Base-by-base conservation (phyloP, 2,888 invertebrate species). In the Tridacna crocea region DNA sequence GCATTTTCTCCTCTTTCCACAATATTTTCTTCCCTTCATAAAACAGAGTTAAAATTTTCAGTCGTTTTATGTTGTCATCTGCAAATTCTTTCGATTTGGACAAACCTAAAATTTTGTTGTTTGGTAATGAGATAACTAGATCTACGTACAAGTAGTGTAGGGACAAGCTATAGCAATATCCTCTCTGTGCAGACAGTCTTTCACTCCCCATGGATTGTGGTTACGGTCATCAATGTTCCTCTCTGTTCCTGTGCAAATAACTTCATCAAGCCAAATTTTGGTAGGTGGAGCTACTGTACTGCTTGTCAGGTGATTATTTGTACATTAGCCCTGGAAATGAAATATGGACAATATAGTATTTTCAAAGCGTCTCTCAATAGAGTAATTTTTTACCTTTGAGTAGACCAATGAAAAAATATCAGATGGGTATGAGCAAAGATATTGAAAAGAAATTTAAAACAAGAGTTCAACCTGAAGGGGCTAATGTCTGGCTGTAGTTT, bases 221-320 rank as follows among this genome's bases (percentile, higher is more conserved):
- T 27, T 36, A 65, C 85, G 85, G 17, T 75, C 58, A n/a, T 65
- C 75, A n/a, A 87, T 72, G 27, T 80, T 84, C 2, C 73, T 65
- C 63, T 87, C 87, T 12, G 55, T 83, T 22, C 87, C 87, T 22
- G 72, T 63, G 58, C 87, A 87, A 15, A 47, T 26, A 15, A 89
- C 84, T 55, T 82, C 77, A 72, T 84, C 90, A 77, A 88, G 72
- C 87, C 87, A 87, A n/a, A 85, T 87, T 76, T 77, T 47, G 22
- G 65, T 55, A 0, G 83, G 83, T 22, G 79, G 61, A 47, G 76
- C 77, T 24, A 55, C 24, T 55, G 74, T 22, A 47, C 47, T 61
- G 26, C n/a, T 26, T 24, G 61, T 17, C 65, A 48, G 4, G 60
- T 60, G 27, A 73, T 58, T 19, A 73, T 60, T 24, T 36, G 60